phyloP scores from a whole-genome alignment of 2,797 vertebrate genomes.

The Gobionotothen gibberifrons region DNA sequence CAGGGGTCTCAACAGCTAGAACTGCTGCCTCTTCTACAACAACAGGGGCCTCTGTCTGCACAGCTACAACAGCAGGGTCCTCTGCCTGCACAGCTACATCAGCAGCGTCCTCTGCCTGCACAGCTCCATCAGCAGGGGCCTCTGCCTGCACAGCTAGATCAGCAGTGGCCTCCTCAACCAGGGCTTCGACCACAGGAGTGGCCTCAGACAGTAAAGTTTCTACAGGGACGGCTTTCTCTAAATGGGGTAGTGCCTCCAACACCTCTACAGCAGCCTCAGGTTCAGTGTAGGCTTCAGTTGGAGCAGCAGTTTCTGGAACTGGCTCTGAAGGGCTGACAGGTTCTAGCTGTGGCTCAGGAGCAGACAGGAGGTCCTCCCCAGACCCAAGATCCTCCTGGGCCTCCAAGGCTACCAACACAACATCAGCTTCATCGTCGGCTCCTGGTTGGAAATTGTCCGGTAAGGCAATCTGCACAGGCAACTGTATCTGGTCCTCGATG shows the following conservation, averaged over 20 bases:
- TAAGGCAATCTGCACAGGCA: conserved; percentile 78
- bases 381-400: conserved; percentile 74
- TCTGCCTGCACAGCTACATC: conserved; percentile 38
- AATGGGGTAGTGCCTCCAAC: conserved; percentile 18
- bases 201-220: conserved; percentile 46
- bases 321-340: conserved; percentile 31
- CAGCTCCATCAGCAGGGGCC: conserved; percentile 13
- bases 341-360: conserved; percentile 41
- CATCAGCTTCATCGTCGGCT: conserved; percentile 54
- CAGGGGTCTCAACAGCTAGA: conserved; percentile 2
- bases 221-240: conserved; percentile 35
- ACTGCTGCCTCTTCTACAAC: conserved; percentile 23
- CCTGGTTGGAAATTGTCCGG: conserved; percentile 63
- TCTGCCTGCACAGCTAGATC: background rate
- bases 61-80: conserved; percentile 24
- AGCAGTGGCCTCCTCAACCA: conserved; percentile 20
- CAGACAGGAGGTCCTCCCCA: conserved; percentile 67
- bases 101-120: conserved; percentile 24
- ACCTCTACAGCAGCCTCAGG: conserved; percentile 24
- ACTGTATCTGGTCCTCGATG: conserved; percentile 81
- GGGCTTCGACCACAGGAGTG: conserved; percentile 8
- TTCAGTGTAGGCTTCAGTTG: conserved; percentile 21
- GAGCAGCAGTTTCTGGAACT: conserved; percentile 21
- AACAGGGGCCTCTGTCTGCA: conserved; percentile 30
- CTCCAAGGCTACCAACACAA: conserved; percentile 66